phyloP scores from a whole-genome alignment of 30 jellyfish, hydroid and myxozoan species.

The Chrysaora quinquecirrha region DNA sequence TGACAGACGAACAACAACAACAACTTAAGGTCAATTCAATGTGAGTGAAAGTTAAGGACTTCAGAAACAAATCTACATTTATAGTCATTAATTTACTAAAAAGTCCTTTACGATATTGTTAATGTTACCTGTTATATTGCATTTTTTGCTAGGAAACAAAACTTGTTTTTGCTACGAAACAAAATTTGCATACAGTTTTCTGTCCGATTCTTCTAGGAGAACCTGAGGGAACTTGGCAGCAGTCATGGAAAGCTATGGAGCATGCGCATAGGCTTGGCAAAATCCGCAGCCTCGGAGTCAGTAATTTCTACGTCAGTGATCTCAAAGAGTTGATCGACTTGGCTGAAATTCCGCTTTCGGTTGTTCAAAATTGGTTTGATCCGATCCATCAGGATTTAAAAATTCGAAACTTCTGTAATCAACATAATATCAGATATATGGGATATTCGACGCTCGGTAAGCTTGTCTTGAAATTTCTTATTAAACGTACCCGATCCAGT shows the following conservation, averaged over 20 bases:
- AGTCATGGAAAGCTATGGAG: conserved; percentile 98
- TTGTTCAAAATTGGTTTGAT: conserved; percentile 96
- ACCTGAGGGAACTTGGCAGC: conserved; percentile 96
- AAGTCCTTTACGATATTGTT: too few relatives aligned
- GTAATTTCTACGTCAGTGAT: conserved; percentile 67
- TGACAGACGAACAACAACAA: too few relatives aligned
- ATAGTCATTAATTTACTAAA: too few relatives aligned
- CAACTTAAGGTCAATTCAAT: too few relatives aligned
- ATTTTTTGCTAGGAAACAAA: too few relatives aligned
- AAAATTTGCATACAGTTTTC: too few relatives aligned
- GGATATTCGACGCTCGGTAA: conserved; percentile 91
- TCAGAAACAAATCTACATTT: too few relatives aligned
- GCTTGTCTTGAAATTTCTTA: too few relatives aligned
- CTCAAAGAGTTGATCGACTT: conserved; percentile 54
- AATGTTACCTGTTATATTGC: too few relatives aligned
- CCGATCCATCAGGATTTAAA: conserved; percentile 82
- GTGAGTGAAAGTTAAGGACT: too few relatives aligned
- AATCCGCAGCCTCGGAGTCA: conserved; percentile 89
- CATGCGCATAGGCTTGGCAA: conserved; percentile 81
- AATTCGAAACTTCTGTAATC: conserved; percentile 64
- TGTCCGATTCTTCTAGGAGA: conserved; percentile 78
- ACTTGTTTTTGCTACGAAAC: too few relatives aligned
- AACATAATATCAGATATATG: conserved; percentile 71
- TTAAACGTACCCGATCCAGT: too few relatives aligned
- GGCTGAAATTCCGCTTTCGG: conserved; percentile 86